Evolutionary conservation across 2,113 vertebrate genomes (phyloP).

Genomic region (Lasiurus borealis): DNA sequence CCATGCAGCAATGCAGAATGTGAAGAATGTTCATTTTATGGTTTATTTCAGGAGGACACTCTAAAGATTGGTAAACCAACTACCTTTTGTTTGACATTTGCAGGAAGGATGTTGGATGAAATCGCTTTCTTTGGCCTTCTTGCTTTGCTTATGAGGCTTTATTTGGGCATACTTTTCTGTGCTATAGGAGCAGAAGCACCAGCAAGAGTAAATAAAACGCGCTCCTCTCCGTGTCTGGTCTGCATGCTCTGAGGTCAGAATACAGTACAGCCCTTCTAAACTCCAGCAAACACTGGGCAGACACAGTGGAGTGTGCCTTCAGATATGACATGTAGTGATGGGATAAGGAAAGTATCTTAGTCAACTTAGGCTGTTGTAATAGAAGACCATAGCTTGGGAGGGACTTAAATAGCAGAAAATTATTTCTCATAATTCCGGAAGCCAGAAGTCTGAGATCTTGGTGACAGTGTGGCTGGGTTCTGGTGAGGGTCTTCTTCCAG

Average conservation of each 20-base stretch:
- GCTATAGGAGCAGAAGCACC: background rate
- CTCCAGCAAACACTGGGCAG: background rate
- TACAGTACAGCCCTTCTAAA: background rate
- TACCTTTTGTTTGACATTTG: background rate
- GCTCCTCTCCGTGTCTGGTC: background rate
- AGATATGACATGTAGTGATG: rapidly evolving
- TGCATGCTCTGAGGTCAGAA: background rate
- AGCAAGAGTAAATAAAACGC: background rate
- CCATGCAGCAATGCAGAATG: background rate
- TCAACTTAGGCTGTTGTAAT: background rate
- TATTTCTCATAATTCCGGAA: background rate
- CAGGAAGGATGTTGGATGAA: background rate
- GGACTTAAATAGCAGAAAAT: background rate
- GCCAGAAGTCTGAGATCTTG: background rate
- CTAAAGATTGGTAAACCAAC: background rate
- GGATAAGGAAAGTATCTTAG: background rate
- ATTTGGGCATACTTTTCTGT: too few relatives aligned
- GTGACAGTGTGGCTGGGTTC: rapidly evolving
- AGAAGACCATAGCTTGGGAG: background rate
- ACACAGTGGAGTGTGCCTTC: rapidly evolving
- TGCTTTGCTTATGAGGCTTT: background rate
- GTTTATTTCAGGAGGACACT: background rate
- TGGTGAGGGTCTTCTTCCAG: background rate
- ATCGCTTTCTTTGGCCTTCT: background rate
- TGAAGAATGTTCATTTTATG: background rate